These are phyloP conservation scores for Harmothoe impar DNA, from an alignment of 2,888 invertebrate species.

Conservation along the genomic window DNA sequence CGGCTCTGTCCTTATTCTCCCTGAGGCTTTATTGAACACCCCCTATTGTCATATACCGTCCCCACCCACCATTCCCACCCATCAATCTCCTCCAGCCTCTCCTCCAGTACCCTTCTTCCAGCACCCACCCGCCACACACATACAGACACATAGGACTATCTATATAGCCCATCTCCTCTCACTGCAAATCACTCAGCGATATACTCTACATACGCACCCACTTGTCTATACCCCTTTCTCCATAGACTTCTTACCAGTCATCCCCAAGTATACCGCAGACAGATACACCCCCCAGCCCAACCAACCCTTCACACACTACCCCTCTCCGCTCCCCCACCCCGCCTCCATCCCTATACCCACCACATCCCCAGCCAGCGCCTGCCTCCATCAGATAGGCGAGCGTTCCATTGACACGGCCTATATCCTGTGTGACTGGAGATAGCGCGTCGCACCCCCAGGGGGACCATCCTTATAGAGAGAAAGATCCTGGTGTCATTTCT, in stretches of 20 bases:
- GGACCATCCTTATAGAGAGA: slow-evolving; percentile 45
- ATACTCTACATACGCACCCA: background rate
- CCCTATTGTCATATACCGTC: background rate
- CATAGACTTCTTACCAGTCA: background rate
- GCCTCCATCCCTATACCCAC: background rate
- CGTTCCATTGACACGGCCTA: slow-evolving; percentile 45
- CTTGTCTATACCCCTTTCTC: background rate
- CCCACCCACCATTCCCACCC: background rate
- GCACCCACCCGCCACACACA: background rate
- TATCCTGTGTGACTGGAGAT: slow-evolving; percentile 21
- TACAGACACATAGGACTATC: background rate
- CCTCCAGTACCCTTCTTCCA: background rate
- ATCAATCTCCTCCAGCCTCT: background rate
- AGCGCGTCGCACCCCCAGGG: background rate
- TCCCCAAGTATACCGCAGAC: background rate
- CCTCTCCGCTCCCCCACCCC: background rate
- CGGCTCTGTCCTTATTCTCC: slow-evolving; percentile 8
- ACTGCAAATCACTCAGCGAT: background rate
- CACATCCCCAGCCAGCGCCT: background rate
- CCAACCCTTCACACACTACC: background rate
- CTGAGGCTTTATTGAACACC: background rate
- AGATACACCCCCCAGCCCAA: background rate
- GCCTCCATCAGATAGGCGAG: slow-evolving; percentile 24
- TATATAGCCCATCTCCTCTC: background rate
- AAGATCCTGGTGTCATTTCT: slow-evolving; percentile 34